Evolutionary conservation across 2,113 vertebrate genomes (phyloP).

Genomic region (Aptenodytes patagonicus): DNA sequence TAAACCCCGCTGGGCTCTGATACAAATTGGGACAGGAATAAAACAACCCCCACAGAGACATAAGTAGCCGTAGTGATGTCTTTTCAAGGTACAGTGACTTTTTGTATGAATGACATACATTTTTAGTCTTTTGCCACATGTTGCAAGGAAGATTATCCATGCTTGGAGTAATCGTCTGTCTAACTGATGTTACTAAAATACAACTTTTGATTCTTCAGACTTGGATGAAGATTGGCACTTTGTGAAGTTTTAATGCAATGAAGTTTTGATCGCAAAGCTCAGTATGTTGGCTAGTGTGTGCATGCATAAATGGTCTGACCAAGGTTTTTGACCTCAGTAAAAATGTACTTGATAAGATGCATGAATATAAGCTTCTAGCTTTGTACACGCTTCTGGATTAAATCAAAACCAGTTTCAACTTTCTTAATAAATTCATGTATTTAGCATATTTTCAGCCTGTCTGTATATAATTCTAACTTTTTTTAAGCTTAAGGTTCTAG

Average conservation of each 20-base stretch:
- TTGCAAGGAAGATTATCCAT: background rate
- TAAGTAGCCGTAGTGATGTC: background rate
- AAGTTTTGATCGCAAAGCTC: background rate
- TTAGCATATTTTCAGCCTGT: background rate
- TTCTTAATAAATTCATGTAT: background rate
- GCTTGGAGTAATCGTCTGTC: background rate
- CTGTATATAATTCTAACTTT: background rate
- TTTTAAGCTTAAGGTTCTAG: background rate
- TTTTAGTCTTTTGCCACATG: background rate
- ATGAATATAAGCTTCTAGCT: background rate
- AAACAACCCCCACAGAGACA: background rate
- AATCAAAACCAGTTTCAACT: background rate
- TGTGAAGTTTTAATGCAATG: background rate
- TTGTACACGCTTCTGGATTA: background rate
- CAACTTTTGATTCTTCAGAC: background rate
- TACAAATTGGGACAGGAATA: background rate
- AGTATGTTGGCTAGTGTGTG: background rate
- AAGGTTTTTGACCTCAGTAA: background rate
- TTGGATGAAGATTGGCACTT: background rate
- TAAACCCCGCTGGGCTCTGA: background rate
- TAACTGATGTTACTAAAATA: background rate
- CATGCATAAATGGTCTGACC: background rate
- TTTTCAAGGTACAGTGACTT: background rate
- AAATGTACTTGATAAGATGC: background rate
- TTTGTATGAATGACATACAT: background rate